Evolutionary conservation across 2,888 invertebrate genomes (phyloP).

Genomic region (Cephalotes varians): DNA sequence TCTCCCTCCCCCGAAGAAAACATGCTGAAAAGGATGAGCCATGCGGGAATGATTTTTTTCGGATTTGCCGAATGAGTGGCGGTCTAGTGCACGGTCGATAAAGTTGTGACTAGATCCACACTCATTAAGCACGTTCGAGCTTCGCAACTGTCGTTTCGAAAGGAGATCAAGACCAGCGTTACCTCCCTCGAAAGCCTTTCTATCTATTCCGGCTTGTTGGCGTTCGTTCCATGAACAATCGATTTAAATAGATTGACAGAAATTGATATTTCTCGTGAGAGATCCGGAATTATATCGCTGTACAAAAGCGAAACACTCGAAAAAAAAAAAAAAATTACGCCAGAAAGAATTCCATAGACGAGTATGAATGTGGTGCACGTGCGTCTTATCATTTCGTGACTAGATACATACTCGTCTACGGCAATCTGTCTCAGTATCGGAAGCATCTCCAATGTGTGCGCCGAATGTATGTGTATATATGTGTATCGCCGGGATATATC

Average conservation of each 20-base stretch:
- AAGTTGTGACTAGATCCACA: slow-evolving; percentile 95
- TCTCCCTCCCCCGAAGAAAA: too few species aligned
- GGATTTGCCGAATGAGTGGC: slow-evolving; percentile 89
- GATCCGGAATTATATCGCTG: background rate
- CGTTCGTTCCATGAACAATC: background rate
- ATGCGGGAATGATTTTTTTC: slow-evolving; percentile 42
- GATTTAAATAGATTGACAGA: background rate
- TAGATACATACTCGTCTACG: slow-evolving; percentile 97
- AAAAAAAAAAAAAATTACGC: slow-evolving; percentile 82
- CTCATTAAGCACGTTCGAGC: slow-evolving; percentile 90
- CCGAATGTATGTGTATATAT: background rate
- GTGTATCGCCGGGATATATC: background rate
- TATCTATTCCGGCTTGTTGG: background rate
- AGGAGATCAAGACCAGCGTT: background rate
- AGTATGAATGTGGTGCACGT: slow-evolving; percentile 94
- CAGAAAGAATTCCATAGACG: slow-evolving; percentile 90
- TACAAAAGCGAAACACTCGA: background rate
- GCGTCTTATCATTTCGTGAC: slow-evolving; percentile 88
- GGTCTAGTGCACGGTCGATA: slow-evolving; percentile 90
- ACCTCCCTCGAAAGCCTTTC: background rate
- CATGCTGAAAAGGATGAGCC: slow-evolving; percentile 1
- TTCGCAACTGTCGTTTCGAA: slow-evolving; percentile 48
- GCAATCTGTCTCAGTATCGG: slow-evolving; percentile 82
- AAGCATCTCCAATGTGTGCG: background rate
- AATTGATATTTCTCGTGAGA: background rate